Base-by-base conservation (phyloP, 2,113 vertebrate species). In the Sapajus apella region DNA sequence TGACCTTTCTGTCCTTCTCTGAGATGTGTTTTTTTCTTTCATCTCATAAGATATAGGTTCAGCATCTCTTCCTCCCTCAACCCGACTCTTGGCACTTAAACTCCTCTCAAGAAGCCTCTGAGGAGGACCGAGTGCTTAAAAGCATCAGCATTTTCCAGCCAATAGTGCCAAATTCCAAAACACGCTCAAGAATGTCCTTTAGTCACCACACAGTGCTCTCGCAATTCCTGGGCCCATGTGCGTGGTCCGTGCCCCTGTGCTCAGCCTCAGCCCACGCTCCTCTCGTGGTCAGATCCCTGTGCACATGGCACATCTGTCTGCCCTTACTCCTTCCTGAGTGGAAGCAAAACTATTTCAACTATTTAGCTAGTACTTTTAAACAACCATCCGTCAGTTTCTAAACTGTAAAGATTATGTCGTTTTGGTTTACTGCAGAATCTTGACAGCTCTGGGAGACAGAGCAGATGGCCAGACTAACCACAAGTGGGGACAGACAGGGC, bases 331-430 rank as follows among this genome's bases (percentile, higher is more conserved):
- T 72, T 35, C 81, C 40, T 64, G 56, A 94, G 72, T 43, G 47
- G 52, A 83, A 86, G 85, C 52, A 80, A 94, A 97, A 75, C 47
- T 50, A 75, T n/a, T 80, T 85, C 79, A 85, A 85, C 79, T 75
- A 52, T 8, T 73, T 83, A 85, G 72, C 70, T 18, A n/a, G 79
- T 70, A 14, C 40, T 79, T 81, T 25, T 52, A 86, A n/a, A 80
- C 52, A 12, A 40, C 5, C 27, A 32, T 18, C 13, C n/a, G 16
- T 52, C 27, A 0, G 0, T 75, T 81, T 68, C 40, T 83, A 47
- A 75, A 75, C 7, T 73, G 32, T 32, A 56, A 55, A 80, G 50
- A 73, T 20, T 20, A 61, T 45, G n/a, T 37, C 25, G 52, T 77
- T 91, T 40, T 27, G 21, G 52, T 61, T 8, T 37, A 72, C 14